These are phyloP conservation scores for Ophion ellenae DNA, from an alignment of 2,888 invertebrate genomes.

Conservation along the genomic window DNA sequence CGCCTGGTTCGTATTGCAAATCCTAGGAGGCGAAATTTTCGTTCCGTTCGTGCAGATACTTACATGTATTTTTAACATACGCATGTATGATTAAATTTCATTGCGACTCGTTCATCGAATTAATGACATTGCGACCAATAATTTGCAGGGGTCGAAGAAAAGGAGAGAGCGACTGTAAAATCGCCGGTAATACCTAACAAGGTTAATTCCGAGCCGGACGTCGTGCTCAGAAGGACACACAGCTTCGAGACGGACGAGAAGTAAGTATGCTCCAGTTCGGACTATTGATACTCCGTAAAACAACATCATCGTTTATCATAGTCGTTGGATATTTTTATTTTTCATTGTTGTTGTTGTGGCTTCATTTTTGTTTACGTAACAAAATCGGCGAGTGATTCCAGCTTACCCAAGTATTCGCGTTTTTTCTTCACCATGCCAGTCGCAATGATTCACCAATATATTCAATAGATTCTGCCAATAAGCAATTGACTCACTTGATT, in stretches of 20 bases:
- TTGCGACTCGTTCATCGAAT: neutral
- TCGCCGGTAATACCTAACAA: constrained; percentile 82
- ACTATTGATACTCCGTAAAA: neutral
- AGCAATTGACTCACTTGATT: constrained; percentile 12
- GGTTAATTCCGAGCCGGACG: constrained; percentile 86
- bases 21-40: neutral
- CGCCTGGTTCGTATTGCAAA: neutral
- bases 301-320: constrained; percentile 38
- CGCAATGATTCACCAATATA: constrained; percentile 43
- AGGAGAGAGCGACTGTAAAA: constrained; percentile 80
- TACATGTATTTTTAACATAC: neutral
- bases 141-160: constrained; percentile 82
- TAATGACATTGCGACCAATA: neutral
- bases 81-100: neutral
- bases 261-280: constrained; percentile 86
- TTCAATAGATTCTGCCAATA: constrained; percentile 45
- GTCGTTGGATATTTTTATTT: constrained; percentile 29
- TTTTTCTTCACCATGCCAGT: constrained; percentile 18
- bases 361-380: constrained; percentile 59
- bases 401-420: constrained; percentile 30
- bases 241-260: constrained; percentile 95
- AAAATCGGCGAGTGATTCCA: constrained; percentile 50
- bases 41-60: neutral
- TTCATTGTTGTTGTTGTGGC: constrained; percentile 35
- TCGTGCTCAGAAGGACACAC: constrained; percentile 91